Evolutionary conservation across 1,140 invertebrate genomes (phyloP), one percentile per base, ranked within the genome.

Genomic region (Mactra quadrangularis): DNA sequence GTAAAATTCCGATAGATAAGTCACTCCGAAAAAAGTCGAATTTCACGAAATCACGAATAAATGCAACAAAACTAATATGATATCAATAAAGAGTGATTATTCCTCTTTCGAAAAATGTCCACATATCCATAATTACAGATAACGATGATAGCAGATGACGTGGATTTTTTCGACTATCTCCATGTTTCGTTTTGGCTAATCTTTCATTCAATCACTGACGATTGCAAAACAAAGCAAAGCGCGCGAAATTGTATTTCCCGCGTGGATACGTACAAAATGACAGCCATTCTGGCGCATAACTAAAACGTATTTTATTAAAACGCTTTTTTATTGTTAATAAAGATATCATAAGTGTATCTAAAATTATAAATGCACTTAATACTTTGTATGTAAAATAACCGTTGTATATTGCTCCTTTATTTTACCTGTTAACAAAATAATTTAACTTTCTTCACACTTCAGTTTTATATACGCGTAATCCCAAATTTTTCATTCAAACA

Each of bases 181-280:
- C 71, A 64, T 60, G 45, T 47, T 78, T 76, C 55, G 74, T 9
- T 47, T 38, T 19, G 19, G 19, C n/a, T 66, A 45, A 81, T 66
- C 60, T 29, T 81, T 35, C 77, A 81, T 81, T 81, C 77, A 81
- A 81, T 83, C 78, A 70, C 47, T 52, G 75, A 75, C 68, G 76
- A 66, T 81, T 76, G 71, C 77, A 84, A 68, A 85, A 84, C 83
- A 88, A 87, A 87, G 83, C 82, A 75, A 90, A 90, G 88, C 87
- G 90, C 90, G 90, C 88, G 90, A 91, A 91, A 90, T 91, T 86
- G 68, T 89, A 91, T 90, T 91, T 91, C 90, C 90, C 90, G 90
- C 90, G 88, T 87, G 68, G 31, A 87, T 86, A 89, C 89, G 87
- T 90, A 87, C 88, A 55, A 19, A 60, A 75, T 35, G 74, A 29